Base-by-base conservation (phyloP, 35 echinoderm and acorn worm species). In the Stichopus chloronotus region DNA sequence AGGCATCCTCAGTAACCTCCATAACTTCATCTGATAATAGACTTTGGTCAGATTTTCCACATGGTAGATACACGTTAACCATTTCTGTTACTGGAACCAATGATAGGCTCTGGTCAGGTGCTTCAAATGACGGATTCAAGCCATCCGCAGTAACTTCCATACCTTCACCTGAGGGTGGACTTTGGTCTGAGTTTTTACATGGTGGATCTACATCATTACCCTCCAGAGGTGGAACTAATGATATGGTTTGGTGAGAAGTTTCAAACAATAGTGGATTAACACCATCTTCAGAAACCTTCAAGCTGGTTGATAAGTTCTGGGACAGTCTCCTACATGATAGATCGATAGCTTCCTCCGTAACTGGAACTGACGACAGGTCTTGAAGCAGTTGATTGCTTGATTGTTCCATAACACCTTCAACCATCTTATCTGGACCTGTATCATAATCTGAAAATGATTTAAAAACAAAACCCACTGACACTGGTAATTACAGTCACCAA, bases 191-290 rank as follows among this genome's bases (percentile, higher is more conserved):
- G 1, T 71, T 12, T 71, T 71, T 71, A 71, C 65, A 20, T 14
- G 65, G 65, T 12, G 65, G n/a, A 71, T 71, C 65, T 20, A 71
- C 65, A 71, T 71, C 65, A 71, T 71, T 71, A 71, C 65, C 65
- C 65, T 71, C 65, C 65, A 71, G 11, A 71, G 65, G 1, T 71
- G 65, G 11, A 71, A 14, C 65, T 71, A 20, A 71, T 14, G 65
- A 71, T 20, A 71, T 71, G 65, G 11, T 71, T 71, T 71, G 65
- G 65, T 20, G n/a, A 71, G 65, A 20, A 12, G n/a, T 71, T 71
- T 71, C 65, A 71, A 71, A 71, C n/a, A 20, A 71, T 71, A 14
- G 65, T 20, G n/a, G n/a, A 20, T 71, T 71, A 71, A 71, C 65
- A 71, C n/a, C 65, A 14, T 71, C 65, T 14, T 71, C 65, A 14